These are phyloP conservation scores for Eilema caniola DNA, from an alignment of 2,888 invertebrate genomes.

Conservation along the genomic window DNA sequence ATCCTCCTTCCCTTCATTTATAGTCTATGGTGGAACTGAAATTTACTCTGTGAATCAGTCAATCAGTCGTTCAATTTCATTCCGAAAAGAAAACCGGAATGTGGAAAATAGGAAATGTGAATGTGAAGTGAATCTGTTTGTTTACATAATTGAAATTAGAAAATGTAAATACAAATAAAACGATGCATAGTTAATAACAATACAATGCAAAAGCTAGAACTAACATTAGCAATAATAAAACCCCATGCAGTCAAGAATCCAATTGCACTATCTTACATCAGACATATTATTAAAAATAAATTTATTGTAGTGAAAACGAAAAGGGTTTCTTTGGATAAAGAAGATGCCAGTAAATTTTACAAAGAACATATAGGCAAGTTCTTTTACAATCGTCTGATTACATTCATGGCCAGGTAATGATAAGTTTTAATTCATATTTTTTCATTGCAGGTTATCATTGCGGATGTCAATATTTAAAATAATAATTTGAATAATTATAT, in stretches of 20 bases:
- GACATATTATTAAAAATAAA: constrained; percentile 89
- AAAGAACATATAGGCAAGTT: constrained; percentile 93
- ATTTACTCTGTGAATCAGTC: not conserved
- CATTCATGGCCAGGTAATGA: constrained; percentile 92
- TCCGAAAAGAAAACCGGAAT: constrained; percentile 1
- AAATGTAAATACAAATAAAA: constrained; percentile 8
- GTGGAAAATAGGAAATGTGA: constrained; percentile 8
- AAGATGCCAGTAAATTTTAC: constrained; percentile 92
- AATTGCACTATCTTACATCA: constrained; percentile 89
- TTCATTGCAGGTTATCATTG: not conserved
- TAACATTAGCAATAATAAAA: constrained; percentile 95
- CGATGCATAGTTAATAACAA: not conserved
- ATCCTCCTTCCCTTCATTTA: not conserved
- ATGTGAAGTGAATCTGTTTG: constrained; percentile 7
- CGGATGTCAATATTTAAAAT: not conserved
- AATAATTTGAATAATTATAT: not conserved
- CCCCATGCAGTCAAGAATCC: constrained; percentile 94
- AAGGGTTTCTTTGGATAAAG: constrained; percentile 86
- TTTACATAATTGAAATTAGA: constrained; percentile 16
- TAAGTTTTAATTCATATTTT: constrained; percentile 10
- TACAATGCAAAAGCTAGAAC: constrained; percentile 85
- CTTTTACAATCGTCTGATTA: constrained; percentile 93
- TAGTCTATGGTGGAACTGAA: not conserved
- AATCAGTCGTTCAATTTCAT: not conserved
- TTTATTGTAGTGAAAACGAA: constrained; percentile 92